Evolutionary conservation across 2,888 invertebrate genomes (phyloP).

Genomic region (Dicranocentrus wangi): DNA sequence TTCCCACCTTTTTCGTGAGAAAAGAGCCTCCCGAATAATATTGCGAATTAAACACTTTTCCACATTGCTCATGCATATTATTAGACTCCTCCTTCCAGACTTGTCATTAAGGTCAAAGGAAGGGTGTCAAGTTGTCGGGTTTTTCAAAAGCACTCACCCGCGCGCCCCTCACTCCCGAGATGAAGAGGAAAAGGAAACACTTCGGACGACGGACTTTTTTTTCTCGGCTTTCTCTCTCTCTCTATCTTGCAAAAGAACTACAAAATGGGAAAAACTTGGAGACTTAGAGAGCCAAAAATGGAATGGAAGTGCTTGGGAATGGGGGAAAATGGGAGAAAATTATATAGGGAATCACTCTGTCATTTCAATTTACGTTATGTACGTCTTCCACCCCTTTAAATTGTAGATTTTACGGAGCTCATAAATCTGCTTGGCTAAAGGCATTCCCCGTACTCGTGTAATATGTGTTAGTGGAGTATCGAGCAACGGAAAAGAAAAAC

Average conservation of each 20-base stretch:
- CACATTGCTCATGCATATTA: conserved; percentile 30
- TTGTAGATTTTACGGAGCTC: conserved; percentile 24
- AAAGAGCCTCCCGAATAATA: no score
- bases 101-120: conserved; percentile 44
- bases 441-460: no score
- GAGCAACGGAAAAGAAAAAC: no score
- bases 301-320: conserved; percentile 4
- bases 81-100: conserved; percentile 22
- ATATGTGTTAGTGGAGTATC: no score
- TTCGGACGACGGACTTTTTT: no score
- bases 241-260: no score
- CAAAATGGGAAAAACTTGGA: conserved; percentile 33
- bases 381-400: conserved; percentile 29
- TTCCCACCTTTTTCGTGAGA: no score
- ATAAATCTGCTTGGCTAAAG: conserved; percentile 37
- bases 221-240: no score
- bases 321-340: conserved; percentile 20
- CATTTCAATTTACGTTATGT: conserved; percentile 46
- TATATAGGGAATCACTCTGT: conserved; percentile 38
- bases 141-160: no score
- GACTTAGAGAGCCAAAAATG: background rate
- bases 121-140: conserved; percentile 46
- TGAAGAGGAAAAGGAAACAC: no score
- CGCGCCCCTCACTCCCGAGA: no score
- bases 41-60: conserved; percentile 49